phyloP scores from a whole-genome alignment of 1,140 invertebrate genomes.

The Maniola jurtina region DNA sequence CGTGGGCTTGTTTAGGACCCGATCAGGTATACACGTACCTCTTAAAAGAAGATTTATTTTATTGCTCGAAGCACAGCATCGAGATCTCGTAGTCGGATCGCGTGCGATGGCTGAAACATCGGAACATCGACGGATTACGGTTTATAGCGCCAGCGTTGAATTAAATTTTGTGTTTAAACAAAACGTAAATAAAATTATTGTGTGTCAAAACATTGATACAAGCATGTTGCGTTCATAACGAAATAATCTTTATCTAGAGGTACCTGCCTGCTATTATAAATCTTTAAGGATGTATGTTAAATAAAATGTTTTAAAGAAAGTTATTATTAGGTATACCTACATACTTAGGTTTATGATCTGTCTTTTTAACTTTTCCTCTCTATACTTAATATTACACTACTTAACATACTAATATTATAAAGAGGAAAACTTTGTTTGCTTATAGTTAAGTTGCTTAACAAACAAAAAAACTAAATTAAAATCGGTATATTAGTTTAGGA shows the following conservation, averaged over 20 bases:
- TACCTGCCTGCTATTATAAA: background rate
- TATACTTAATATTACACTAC: too few species aligned
- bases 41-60: conserved; percentile 76
- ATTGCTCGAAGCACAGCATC: conserved; percentile 69
- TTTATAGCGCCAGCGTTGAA: conserved; percentile 50
- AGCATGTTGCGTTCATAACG: background rate
- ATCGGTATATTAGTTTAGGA: too few species aligned
- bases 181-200: conserved; percentile 32
- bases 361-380: too few species aligned
- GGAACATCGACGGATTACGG: conserved; percentile 42
- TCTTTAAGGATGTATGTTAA: background rate
- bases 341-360: too few species aligned
- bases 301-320: too few species aligned
- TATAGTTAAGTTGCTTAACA: too few species aligned
- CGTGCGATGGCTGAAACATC: conserved; percentile 52
- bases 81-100: conserved; percentile 50
- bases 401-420: too few species aligned
- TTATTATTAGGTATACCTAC: too few species aligned
- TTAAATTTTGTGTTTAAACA: conserved; percentile 56
- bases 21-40: conserved; percentile 60
- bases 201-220: conserved; percentile 13
- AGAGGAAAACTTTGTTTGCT: too few species aligned
- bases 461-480: too few species aligned
- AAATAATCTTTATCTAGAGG: background rate
- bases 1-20: conserved; percentile 62